Conservation (phyloP, 2,888 invertebrate genomes). For the Hirtodrosophila cameraria region DNA sequence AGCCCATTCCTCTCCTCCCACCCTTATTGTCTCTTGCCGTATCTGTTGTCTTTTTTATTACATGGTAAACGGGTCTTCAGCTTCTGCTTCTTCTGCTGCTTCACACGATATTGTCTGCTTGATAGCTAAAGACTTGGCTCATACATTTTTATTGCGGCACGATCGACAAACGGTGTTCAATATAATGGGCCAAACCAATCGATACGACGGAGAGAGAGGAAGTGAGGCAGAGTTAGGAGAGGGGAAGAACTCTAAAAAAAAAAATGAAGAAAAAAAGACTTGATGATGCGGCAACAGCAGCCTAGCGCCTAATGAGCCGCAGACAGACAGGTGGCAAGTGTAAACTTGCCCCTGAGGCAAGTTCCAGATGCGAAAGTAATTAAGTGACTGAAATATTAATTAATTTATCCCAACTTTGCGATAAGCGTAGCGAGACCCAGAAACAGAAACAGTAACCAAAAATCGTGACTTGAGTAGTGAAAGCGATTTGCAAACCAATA, state of each 20-base stretch:
- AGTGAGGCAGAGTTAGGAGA: background rate
- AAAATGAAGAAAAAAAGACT: background rate
- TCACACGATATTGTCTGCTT: conserved; percentile 74
- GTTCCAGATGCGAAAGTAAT: conserved; percentile 47
- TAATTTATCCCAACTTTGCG: conserved; percentile 42
- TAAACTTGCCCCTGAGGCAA: conserved; percentile 26
- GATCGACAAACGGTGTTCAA: conserved; percentile 78
- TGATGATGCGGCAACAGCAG: conserved; percentile 19
- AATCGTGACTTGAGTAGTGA: conserved; percentile 67
- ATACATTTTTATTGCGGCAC: conserved; percentile 79
- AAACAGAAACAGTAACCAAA: conserved; percentile 8
- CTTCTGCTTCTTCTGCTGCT: conserved; percentile 48
- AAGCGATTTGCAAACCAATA: conserved; percentile 36
- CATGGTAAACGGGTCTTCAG: conserved; percentile 46
- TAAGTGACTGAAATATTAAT: conserved; percentile 72
- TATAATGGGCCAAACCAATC: conserved; percentile 55
- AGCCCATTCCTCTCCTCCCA: background rate
- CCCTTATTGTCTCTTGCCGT: background rate
- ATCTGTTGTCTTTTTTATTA: conserved; percentile 52
- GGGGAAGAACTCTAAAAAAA: background rate
- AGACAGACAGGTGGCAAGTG: conserved; percentile 47
- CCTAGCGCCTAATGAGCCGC: conserved; percentile 54
- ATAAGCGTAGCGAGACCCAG: conserved; percentile 16
- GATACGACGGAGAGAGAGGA: conserved; percentile 5
- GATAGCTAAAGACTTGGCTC: conserved; percentile 66